Evolutionary conservation across 2,113 vertebrate species (phyloP), one percentile per base, ranked within the genome.

Genomic region (Nerophis ophidion): DNA sequence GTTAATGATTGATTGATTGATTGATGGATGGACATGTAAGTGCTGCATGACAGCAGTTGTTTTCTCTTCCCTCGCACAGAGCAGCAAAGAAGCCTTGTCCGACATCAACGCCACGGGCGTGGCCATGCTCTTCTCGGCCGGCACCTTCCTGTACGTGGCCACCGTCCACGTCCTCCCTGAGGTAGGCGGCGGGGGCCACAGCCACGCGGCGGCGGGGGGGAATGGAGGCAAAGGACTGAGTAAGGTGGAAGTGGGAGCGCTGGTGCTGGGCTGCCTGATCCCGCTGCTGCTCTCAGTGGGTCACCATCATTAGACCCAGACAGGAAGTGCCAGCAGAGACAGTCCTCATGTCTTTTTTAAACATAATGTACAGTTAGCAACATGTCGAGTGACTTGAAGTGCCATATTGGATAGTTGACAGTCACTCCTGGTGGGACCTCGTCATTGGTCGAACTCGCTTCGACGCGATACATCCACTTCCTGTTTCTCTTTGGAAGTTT

Each of bases 161-260:
- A 99, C 97, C 6, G 97, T 99, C 36, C 97, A 99, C 1, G 97
- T 99, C 67, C 95, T 99, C 36, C 97, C 97, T 0, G 97, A 99
- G 86, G 97, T 99, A 48, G 96, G 97, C 9, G 97, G 96, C 38
- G 90, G 86, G 9, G 92, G 95, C 57, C 95, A 98, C 86, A 97
- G 94, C 85, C 96, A 99, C 84, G 89, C 93, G 15, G 26, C 91
- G 0, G 13, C 84, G 0, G 93, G 84, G 35, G 91, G 91, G 1
- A 85, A 75, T 2, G 84, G 85, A 1, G 91, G 91, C 16, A 94
- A 93, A 81, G 95, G 96, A 90, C 93, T 98, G 79, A 95, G 90
- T 86, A 95, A 93, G 70, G 87, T 94, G 81, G 96, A 99, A 81
- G 93, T 99, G 79, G 89, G 82, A 26, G 92, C 94, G 35, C 90